phyloP scores from a whole-genome alignment of 1,140 invertebrate genomes.

The Sminthurinus signatus region DNA sequence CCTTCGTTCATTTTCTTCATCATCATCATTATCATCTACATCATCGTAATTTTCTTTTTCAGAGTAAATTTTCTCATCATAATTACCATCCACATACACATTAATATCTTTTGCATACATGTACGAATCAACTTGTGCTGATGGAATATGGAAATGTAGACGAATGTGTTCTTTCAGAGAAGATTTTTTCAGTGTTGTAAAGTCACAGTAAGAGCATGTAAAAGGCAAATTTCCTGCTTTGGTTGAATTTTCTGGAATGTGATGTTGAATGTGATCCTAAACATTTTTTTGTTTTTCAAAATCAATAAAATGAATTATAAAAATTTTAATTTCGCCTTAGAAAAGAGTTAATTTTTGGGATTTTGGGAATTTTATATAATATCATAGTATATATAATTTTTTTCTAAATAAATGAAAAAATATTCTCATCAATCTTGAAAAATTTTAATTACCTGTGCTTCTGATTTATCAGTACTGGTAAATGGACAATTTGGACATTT shows the following conservation, averaged over 20 bases:
- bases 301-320: too few relatives aligned
- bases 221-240: background rate
- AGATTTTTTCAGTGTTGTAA: conserved; percentile 1
- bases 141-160: conserved; percentile 17
- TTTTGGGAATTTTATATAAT: too few relatives aligned
- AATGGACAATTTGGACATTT: conserved; percentile 44
- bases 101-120: background rate
- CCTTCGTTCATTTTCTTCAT: background rate
- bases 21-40: conserved; percentile 3
- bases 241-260: background rate
- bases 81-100: background rate
- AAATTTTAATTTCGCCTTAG: too few relatives aligned
- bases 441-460: too few relatives aligned
- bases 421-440: too few relatives aligned
- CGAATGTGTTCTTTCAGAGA: conserved; percentile 26
- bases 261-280: conserved; percentile 27
- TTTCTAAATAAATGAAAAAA: too few relatives aligned
- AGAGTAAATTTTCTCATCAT: conserved; percentile 15
- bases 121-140: conserved; percentile 51
- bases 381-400: too few relatives aligned
- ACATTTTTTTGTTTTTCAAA: conserved; percentile 22
- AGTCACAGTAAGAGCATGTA: conserved; percentile 28
- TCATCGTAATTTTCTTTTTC: conserved; percentile 31
- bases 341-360: too few relatives aligned
- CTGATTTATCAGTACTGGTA: conserved; percentile 34